Evolutionary conservation across 2,888 invertebrate species (phyloP), one percentile per base, ranked within the genome.

Genomic region (Acronicta psi): DNA sequence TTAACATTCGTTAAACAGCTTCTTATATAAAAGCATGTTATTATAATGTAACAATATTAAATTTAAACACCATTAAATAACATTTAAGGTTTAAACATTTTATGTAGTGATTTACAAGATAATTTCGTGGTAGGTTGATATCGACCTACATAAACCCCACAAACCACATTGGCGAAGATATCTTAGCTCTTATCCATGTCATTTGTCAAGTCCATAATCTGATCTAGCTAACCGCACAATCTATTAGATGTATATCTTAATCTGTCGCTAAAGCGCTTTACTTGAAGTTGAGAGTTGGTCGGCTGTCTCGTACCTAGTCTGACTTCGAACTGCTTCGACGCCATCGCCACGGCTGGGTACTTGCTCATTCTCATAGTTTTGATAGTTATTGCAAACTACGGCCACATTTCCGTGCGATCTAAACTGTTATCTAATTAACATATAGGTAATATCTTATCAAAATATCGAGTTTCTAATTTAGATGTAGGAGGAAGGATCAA

Each of bases 311-410:
- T 59, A 63, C 75, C 63, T 67, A 17, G 65, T 51, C 64, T 52
- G 53, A 59, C 59, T 75, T 79, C 78, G 75, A 84, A 81, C 77
- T 83, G 76, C 66, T 70, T 75, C 74, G 67, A 58, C 59, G 58
- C 75, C 71, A 68, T 72, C 73, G 62, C 64, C 63, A 58, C 68
- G 64, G 75, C 73, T 77, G 2, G 29, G 29, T 29, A 79, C 77
- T 80, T 75, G 75, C 73, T 75, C 75, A 75, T 77, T 73, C 72
- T 59, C 55, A 57, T 69, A 80, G 78, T 79, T 79, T 70, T 71
- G 71, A 78, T 80, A 77, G 78, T 71, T 77, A 75, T 77, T 77
- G 67, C 74, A 70, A 77, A 77, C 77, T 75, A 74, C 55, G 56
- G 56, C 63, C 50, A 68, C 49, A 49, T 64, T 63, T 69, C 64